Conservation (phyloP, 2,888 invertebrate species). For the Latrodectus elegans region DNA sequence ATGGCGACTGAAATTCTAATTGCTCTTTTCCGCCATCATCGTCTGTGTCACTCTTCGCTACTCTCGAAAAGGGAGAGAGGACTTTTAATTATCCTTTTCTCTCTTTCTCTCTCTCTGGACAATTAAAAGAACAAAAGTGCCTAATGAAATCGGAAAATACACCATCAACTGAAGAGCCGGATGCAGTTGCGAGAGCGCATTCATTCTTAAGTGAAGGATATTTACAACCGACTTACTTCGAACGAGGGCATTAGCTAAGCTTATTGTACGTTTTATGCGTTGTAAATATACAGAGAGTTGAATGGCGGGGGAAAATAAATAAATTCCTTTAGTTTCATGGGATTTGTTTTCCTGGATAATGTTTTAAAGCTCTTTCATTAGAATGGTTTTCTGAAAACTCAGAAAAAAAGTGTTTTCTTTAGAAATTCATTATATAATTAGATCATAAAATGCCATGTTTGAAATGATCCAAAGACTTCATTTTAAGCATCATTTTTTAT, state of each 20-base stretch:
- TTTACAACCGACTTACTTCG: neutral
- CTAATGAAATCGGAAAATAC: constrained; percentile 37
- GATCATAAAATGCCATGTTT: no score
- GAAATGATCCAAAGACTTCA: no score
- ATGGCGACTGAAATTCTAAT: constrained; percentile 22
- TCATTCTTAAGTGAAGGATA: constrained; percentile 3
- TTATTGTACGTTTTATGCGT: constrained; percentile 1
- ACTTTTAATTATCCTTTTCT: constrained; percentile 33
- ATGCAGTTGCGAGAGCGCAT: neutral
- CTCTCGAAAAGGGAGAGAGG: neutral
- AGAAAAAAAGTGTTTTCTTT: no score
- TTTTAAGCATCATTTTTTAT: no score
- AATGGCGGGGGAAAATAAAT: neutral
- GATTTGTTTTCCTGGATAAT: neutral
- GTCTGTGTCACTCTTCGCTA: neutral
- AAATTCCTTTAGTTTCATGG: neutral
- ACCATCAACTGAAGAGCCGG: neutral
- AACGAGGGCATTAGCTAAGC: neutral
- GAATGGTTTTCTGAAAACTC: no score
- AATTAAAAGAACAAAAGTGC: constrained; percentile 38
- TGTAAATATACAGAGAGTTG: neutral
- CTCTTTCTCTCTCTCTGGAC: neutral
- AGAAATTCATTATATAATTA: no score
- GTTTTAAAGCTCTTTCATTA: neutral
- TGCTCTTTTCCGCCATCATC: constrained; percentile 40